phyloP scores from a whole-genome alignment of 2,888 invertebrate species.

The Clitarchus hookeri region DNA sequence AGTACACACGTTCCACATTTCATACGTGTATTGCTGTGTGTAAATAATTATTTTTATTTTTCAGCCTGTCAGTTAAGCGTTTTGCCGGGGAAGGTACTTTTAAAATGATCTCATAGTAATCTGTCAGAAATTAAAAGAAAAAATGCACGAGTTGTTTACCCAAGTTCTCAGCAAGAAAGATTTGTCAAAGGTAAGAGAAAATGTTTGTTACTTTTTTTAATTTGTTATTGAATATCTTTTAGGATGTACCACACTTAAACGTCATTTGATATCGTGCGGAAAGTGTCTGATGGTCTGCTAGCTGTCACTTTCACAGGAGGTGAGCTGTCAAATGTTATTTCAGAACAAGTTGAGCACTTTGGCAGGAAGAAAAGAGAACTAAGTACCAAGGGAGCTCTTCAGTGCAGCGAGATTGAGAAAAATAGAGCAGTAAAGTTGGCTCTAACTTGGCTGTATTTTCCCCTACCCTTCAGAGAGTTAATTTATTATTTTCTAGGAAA shows the following conservation, averaged over 20 bases:
- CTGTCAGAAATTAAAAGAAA: slow-evolving; percentile 46
- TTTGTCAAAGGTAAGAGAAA: slow-evolving; percentile 64
- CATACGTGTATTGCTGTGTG: background rate
- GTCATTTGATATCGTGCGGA: too few relatives aligned
- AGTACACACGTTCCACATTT: background rate
- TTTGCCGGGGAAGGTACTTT: background rate
- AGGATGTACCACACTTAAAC: background rate
- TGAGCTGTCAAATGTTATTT: too few relatives aligned
- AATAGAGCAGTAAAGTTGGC: too few relatives aligned
- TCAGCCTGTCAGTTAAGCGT: background rate
- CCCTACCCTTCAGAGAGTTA: too few relatives aligned
- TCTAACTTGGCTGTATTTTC: too few relatives aligned
- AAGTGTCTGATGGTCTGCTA: too few relatives aligned
- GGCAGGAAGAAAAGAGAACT: too few relatives aligned
- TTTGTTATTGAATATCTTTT: slow-evolving; percentile 3
- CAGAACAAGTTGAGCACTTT: too few relatives aligned
- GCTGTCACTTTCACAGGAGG: too few relatives aligned
- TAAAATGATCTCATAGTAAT: background rate
- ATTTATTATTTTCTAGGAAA: too few relatives aligned
- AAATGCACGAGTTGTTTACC: slow-evolving; percentile 89
- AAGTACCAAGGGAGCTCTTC: too few relatives aligned
- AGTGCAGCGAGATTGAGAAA: too few relatives aligned
- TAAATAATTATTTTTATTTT: background rate
- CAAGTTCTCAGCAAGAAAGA: slow-evolving; percentile 89
- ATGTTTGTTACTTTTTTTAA: background rate